These are phyloP conservation scores for Drosophila nannoptera DNA, from an alignment of 1,140 invertebrate genomes.

Conservation along the genomic window DNA sequence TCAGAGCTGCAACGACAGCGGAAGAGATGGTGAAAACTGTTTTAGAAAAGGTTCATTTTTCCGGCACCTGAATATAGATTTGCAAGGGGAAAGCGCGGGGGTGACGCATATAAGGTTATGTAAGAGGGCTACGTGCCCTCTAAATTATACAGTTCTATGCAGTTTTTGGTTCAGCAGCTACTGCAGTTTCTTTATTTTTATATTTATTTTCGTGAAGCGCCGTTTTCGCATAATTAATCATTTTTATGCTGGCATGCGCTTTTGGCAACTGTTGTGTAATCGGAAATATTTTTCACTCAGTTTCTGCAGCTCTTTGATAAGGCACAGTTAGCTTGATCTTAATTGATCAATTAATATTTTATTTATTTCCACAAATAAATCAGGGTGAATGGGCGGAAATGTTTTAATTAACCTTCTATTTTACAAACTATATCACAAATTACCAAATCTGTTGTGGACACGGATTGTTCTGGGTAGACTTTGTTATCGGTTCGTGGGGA, in stretches of 20 bases:
- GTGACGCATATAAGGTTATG: conserved; percentile 45
- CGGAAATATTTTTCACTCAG: conserved; percentile 28
- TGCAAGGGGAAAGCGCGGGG: not conserved
- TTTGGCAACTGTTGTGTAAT: conserved; percentile 64
- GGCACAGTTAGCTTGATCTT: not conserved
- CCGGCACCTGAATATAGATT: conserved; percentile 3
- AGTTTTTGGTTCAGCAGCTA: not conserved
- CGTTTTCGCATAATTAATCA: conserved; percentile 40
- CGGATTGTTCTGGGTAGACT: conserved; percentile 29
- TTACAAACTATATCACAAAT: conserved; percentile 33
- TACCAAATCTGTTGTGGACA: conserved; percentile 40
- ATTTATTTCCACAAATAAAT: no score
- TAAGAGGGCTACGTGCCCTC: conserved; percentile 29
- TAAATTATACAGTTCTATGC: conserved; percentile 3
- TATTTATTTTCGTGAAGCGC: not conserved
- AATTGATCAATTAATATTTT: no score
- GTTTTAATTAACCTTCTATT: conserved; percentile 12
- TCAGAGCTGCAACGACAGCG: conserved; percentile 27
- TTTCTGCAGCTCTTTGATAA: not conserved
- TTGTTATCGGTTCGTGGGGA: conserved; percentile 13
- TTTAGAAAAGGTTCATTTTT: conserved; percentile 8
- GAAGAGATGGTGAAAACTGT: not conserved
- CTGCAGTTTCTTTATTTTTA: conserved; percentile 3
- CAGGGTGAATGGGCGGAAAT: no score
- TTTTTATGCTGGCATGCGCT: conserved; percentile 41